Base-by-base conservation (phyloP, 2,888 invertebrate genomes). In the Drosophila antonietae region DNA sequence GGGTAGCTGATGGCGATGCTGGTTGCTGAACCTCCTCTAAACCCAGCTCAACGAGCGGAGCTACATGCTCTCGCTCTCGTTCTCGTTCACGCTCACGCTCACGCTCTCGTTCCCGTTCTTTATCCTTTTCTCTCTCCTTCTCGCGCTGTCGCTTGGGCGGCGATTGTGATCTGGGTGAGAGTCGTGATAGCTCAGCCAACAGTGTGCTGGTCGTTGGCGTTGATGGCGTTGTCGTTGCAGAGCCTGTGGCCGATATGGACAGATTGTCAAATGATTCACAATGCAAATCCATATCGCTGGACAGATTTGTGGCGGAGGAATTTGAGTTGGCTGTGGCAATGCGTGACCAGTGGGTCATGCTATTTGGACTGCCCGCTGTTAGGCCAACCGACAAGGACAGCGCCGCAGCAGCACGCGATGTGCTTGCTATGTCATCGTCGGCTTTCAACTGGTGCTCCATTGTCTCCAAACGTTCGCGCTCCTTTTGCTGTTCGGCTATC, bases 401-500 rank as follows among this genome's bases (percentile, higher is more conserved):
- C 3, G 59, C 44, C 10, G 79, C 57, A 7, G 69, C 58, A 3
- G 70, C 72, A 14, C 69, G 64, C 9, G 81, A 80, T 9, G 81
- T 84, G 7, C 75, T 65, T 2, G 83, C 73, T 7, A 72, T 59
- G n/a, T 84, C 75, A 41, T 79, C 83, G n/a, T 28, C 10, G 3
- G 10, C 37, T n/a, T 5, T 20, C 1, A 10, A 10, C 3, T 44
- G 28, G 23, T 46, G n/a, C 6, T 46, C 39, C 1, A n/a, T 3
- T 0, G 46, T 1, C 4, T 56, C 20, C 8, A 56, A 51, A 9
- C 35, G 68, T 5, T 72, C 55, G 9, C 49, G 68, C 14, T 69
- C 71, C 56, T 80, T 81, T 18, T 80, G 77, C 58, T 78, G 51
- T 2, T 81, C 85, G 7, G 70, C 65, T 2, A 86, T 46, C 57